Conservation (phyloP, 2,797 vertebrate species). For the Leucoraja ocellata region DNA sequence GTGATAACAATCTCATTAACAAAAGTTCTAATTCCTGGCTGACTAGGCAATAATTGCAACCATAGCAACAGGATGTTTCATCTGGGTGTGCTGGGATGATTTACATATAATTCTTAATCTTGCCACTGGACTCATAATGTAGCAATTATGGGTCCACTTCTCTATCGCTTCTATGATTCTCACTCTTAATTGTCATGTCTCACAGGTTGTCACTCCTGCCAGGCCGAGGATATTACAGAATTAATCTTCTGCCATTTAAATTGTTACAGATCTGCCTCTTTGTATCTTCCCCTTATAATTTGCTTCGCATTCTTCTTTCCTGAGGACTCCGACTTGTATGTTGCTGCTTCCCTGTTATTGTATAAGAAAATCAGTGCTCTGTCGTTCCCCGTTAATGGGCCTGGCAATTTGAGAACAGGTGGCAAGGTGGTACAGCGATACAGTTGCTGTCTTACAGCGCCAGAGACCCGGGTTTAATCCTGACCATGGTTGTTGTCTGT, state of each 20-base stretch:
- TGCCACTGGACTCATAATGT: conserved; percentile 26
- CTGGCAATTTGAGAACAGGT: neutral
- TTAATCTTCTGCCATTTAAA: neutral
- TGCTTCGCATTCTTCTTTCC: neutral
- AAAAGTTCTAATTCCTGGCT: conserved; percentile 10
- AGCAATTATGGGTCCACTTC: conserved; percentile 25
- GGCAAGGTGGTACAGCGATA: no score
- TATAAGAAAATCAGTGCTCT: neutral
- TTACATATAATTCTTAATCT: conserved; percentile 31
- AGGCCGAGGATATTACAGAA: neutral
- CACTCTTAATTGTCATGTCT: conserved; percentile 19
- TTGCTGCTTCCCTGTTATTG: no score
- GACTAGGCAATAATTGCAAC: conserved; percentile 11
- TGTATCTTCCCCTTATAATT: neutral
- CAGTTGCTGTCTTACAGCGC: no score
- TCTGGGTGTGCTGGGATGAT: neutral
- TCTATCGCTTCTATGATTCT: neutral
- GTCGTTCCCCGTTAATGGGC: neutral
- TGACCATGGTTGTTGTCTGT: no score
- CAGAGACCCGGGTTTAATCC: no score
- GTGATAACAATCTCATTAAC: conserved; percentile 24
- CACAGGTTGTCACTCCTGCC: conserved; percentile 16
- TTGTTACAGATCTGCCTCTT: neutral
- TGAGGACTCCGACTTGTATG: neutral
- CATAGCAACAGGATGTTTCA: conserved; percentile 14